These are phyloP conservation scores for Aplodontia rufa DNA, from an alignment of 2,113 vertebrate genomes.

Conservation along the genomic window DNA sequence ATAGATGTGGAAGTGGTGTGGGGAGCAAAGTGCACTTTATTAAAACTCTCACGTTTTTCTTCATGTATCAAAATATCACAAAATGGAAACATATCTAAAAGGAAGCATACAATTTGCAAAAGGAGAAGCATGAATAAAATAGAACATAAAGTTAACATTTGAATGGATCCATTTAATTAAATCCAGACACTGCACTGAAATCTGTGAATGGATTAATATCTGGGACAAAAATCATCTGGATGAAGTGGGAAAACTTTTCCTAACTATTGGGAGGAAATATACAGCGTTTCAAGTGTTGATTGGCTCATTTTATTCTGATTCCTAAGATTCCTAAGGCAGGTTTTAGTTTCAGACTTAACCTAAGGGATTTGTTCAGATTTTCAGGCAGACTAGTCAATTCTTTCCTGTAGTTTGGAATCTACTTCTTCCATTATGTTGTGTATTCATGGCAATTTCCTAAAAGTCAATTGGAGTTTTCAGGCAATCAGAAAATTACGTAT, in stretches of 20 bases:
- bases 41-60: neutral
- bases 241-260: neutral
- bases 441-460: neutral
- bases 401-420: neutral
- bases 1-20: neutral
- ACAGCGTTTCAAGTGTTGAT: neutral
- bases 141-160: neutral
- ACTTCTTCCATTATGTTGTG: neutral
- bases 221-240: neutral
- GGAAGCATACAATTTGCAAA: neutral
- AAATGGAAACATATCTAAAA: neutral
- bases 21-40: neutral
- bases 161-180: neutral
- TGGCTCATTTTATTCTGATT: neutral
- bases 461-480: neutral
- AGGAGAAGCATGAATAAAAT: neutral
- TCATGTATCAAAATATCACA: neutral
- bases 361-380: neutral
- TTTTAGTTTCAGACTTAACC: neutral
- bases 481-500: neutral
- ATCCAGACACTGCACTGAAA: neutral
- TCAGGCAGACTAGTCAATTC: neutral
- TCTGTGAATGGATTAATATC: neutral
- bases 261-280: conserved; percentile 13
- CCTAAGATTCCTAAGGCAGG: neutral